Conservation (phyloP, 35 echinoderm and acorn worm species). For the Apostichopus japonicus region DNA sequence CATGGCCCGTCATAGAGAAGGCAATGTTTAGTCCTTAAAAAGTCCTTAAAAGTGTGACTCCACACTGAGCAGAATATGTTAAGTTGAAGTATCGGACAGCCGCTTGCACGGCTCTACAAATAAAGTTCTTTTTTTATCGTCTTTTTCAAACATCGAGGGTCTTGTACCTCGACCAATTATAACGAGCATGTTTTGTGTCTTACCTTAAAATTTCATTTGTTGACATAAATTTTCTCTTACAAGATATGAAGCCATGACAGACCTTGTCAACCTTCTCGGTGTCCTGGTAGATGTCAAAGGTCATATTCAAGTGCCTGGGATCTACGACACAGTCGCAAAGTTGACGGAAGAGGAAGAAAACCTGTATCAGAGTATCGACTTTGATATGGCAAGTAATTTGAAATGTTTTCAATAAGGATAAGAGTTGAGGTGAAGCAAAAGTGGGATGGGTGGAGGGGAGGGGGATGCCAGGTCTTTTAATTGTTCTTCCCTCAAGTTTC, state of each 20-base stretch:
- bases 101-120: not conserved
- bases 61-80: no score
- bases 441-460: not conserved
- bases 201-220: not conserved
- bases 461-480: not conserved
- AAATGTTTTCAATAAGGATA: not conserved
- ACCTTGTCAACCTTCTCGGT: conserved; percentile 73
- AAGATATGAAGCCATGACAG: conserved; percentile 92
- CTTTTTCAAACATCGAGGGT: no score
- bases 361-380: conserved; percentile 84
- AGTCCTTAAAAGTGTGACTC: no score
- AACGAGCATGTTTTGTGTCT: no score
- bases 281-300: conserved; percentile 87
- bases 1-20: no score
- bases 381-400: conserved; percentile 74
- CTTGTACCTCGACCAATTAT: no score
- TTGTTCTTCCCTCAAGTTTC: not conserved
- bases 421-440: not conserved
- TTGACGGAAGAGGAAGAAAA: conserved; percentile 76
- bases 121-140: no score
- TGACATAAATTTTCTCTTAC: not conserved
- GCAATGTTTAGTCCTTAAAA: no score
- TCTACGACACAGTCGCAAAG: conserved; percentile 74
- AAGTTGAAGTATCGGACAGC: no score
- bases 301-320: conserved; percentile 80